phyloP scores from a whole-genome alignment of 2,797 vertebrate species.

The Pithecia hirsuta region DNA sequence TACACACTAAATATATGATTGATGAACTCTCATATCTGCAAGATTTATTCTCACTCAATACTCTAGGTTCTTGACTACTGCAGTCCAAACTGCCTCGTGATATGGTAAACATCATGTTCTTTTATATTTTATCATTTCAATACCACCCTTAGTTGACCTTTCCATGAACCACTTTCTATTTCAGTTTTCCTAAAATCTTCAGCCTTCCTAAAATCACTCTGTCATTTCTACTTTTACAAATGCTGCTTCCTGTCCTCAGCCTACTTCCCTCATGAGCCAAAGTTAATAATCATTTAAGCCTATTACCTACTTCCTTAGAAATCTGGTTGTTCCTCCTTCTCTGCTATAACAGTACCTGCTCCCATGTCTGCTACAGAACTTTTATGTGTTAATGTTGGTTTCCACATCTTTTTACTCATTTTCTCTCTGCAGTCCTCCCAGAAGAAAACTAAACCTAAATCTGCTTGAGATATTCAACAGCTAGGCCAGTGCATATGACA shows the following conservation, averaged over 20 bases:
- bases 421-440: background rate
- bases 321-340: background rate
- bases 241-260: background rate
- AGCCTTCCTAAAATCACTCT: slow-evolving; percentile 9
- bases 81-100: background rate
- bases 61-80: background rate
- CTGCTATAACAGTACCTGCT: background rate
- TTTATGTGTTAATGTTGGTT: background rate
- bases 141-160: background rate
- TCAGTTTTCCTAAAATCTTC: background rate
- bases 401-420: background rate
- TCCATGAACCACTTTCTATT: background rate
- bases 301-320: background rate
- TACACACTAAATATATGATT: background rate
- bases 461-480: background rate
- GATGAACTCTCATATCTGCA: background rate
- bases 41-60: background rate
- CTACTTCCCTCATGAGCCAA: background rate
- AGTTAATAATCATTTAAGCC: background rate
- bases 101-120: background rate
- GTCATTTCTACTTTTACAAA: background rate
- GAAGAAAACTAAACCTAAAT: background rate
- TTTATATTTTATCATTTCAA: background rate
- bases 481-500: background rate
- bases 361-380: background rate